Percentiles rank a stretch among this genome's conserved stretches.
Evolutionary conservation across 1,140 invertebrate genomes (phyloP).

Genomic region (Drosophila murphyi): DNA sequence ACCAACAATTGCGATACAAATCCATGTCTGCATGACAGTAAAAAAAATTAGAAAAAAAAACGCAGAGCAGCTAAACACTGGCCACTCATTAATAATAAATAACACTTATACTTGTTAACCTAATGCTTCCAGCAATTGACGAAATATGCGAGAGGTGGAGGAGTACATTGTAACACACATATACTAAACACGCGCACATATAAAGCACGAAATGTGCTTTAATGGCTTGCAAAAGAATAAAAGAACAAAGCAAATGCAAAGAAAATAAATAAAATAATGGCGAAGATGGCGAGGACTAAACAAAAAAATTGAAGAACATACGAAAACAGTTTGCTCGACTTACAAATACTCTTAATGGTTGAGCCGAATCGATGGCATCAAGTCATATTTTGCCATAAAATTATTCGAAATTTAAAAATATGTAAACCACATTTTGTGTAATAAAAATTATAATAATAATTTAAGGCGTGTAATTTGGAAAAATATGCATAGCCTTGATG

Average conservation of each 20-base stretch:
- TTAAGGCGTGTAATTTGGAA: too few relatives aligned
- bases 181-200: slow-evolving; percentile 4
- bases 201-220: background rate
- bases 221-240: slow-evolving; percentile 25
- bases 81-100: slow-evolving; percentile 61
- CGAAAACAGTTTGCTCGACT: background rate
- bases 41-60: background rate
- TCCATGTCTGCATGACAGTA: background rate
- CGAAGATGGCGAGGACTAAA: slow-evolving; percentile 7
- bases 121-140: slow-evolving; percentile 51
- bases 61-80: slow-evolving; percentile 7
- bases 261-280: too few relatives aligned
- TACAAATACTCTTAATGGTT: background rate
- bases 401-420: too few relatives aligned
- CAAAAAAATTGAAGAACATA: slow-evolving; percentile 6
- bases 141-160: slow-evolving; percentile 40
- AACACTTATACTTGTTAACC: slow-evolving; percentile 44
- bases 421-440: too few relatives aligned
- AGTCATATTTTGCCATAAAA: too few relatives aligned
- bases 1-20: background rate
- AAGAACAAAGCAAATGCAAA: background rate
- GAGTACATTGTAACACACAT: slow-evolving; percentile 23
- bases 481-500: too few relatives aligned
- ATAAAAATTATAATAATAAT: too few relatives aligned
- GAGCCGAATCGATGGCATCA: too few relatives aligned